Evolutionary conservation across 2,113 vertebrate genomes (phyloP).

Genomic region (Procavia capensis): DNA sequence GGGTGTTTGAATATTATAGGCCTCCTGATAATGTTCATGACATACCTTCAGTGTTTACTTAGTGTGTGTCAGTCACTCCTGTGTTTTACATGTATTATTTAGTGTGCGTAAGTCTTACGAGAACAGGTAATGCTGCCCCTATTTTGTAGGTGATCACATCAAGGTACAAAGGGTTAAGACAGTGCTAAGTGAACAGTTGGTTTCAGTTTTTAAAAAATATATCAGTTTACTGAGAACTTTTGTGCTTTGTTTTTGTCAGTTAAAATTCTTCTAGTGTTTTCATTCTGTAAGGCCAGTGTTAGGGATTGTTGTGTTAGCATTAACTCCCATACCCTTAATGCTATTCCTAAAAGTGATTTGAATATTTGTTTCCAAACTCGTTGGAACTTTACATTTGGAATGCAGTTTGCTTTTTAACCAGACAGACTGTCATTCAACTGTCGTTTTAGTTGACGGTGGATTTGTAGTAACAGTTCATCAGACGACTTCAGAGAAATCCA

Average conservation of each 20-base stretch:
- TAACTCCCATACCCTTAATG: neutral
- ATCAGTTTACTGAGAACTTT: neutral
- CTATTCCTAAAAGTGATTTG: conserved; percentile 15
- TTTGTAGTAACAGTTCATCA: conserved; percentile 7
- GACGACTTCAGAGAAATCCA: conserved; percentile 14
- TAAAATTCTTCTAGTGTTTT: neutral
- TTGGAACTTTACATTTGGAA: neutral
- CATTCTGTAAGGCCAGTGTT: neutral
- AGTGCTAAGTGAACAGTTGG: neutral
- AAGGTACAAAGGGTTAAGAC: neutral
- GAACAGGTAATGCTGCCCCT: neutral
- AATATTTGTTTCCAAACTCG: neutral
- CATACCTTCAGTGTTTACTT: neutral
- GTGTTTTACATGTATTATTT: neutral
- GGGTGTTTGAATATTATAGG: neutral
- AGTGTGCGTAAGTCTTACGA: neutral
- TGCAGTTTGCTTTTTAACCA: neutral
- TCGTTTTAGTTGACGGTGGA: neutral
- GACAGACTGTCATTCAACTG: neutral
- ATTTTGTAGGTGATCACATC: neutral
- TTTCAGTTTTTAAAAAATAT: neutral
- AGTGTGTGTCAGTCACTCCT: neutral
- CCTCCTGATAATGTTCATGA: neutral
- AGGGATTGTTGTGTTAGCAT: neutral
- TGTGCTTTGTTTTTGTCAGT: neutral